phyloP scores from a whole-genome alignment of 2,888 invertebrate genomes.

The Gari tellinella region DNA sequence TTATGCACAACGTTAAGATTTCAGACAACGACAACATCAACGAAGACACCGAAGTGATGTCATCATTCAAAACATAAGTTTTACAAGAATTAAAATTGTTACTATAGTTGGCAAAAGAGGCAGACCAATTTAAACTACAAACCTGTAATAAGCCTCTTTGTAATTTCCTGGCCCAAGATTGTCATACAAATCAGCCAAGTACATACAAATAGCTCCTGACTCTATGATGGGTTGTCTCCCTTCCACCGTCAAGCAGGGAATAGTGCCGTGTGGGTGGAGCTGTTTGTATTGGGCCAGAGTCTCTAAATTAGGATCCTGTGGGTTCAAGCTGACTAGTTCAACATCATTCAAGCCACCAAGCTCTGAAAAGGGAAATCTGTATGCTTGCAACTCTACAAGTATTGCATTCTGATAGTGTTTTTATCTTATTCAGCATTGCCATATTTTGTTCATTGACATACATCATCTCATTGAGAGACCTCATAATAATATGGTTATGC shows the following conservation, averaged over 20 bases:
- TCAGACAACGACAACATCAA: too few species aligned
- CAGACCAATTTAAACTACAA: slow-evolving; percentile 8
- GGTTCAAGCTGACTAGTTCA: slow-evolving; percentile 53
- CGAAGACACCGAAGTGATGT: too few species aligned
- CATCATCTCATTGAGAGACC: too few species aligned
- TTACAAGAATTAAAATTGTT: too few species aligned
- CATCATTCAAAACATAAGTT: too few species aligned
- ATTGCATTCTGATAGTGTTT: too few species aligned
- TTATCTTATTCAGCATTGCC: too few species aligned
- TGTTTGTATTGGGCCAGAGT: slow-evolving; percentile 50
- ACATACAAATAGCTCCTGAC: slow-evolving; percentile 77
- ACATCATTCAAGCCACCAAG: slow-evolving; percentile 58
- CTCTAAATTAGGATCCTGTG: slow-evolving; percentile 46
- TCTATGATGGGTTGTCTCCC: slow-evolving; percentile 69
- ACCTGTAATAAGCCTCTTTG: slow-evolving; percentile 73
- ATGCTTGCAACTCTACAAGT: too few species aligned
- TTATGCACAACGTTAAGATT: too few species aligned
- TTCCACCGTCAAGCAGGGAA: slow-evolving; percentile 71
- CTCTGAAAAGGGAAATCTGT: slow-evolving; percentile 40
- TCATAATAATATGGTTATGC: too few species aligned
- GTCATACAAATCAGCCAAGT: slow-evolving; percentile 72
- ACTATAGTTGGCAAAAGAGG: too few species aligned
- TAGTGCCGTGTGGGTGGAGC: slow-evolving; percentile 66
- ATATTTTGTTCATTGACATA: too few species aligned
- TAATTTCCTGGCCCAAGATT: slow-evolving; percentile 64